Evolutionary conservation across 2,797 vertebrate genomes (phyloP).

Genomic region (Malurus splendens): DNA sequence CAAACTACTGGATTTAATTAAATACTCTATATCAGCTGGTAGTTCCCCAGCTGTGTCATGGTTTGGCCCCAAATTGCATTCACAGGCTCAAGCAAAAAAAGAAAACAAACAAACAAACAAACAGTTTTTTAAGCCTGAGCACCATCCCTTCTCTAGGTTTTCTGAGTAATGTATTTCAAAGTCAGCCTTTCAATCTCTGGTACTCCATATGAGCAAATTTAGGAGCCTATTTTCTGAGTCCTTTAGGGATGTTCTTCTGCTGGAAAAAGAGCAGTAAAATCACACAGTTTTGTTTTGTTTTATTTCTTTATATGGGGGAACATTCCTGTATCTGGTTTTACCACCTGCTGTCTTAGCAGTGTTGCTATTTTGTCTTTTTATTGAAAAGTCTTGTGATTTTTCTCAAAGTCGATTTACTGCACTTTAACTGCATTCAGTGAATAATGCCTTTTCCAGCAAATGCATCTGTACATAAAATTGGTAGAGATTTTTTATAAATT

Average conservation of each 20-base stretch:
- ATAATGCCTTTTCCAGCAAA: conserved; percentile 25
- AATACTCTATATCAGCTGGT: not conserved
- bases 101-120: too few relatives aligned
- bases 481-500: not conserved
- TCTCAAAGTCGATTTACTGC: conserved; percentile 39
- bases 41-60: not conserved
- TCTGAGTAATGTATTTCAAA: not conserved
- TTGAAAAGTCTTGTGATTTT: conserved; percentile 47
- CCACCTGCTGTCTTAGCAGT: conserved; percentile 54
- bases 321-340: conserved; percentile 51
- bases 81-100: not conserved
- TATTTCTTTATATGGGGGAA: conserved; percentile 52
- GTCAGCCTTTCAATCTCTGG: conserved; percentile 2
- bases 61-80: not conserved
- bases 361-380: conserved; percentile 56
- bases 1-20: not conserved
- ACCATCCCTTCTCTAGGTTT: not conserved
- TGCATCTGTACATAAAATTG: not conserved
- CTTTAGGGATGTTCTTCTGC: conserved; percentile 22
- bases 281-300: conserved; percentile 31
- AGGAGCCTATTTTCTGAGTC: conserved; percentile 26
- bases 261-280: conserved; percentile 41
- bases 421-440: conserved; percentile 16
- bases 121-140: not conserved
- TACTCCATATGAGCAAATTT: conserved; percentile 1